A percentile compares a stretch with the other conserved stretches of the same genome.
Evolutionary conservation across 2,888 invertebrate genomes (phyloP).

Genomic region (Polyploca ridens): DNA sequence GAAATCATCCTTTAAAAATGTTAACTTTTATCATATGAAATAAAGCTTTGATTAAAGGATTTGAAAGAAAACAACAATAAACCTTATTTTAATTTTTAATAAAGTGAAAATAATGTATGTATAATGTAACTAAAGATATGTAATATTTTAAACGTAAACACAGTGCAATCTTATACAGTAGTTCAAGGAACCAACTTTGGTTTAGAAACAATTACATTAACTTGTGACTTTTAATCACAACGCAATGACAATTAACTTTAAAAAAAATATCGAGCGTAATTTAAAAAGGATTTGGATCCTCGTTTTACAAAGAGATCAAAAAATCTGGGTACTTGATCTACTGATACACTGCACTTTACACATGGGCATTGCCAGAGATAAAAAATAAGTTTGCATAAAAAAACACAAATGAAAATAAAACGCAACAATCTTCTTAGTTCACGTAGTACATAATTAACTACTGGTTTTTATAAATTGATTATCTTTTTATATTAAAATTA

Average conservation of each 20-base stretch:
- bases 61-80: constrained; percentile 17
- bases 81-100: background rate
- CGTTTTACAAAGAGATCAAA: background rate
- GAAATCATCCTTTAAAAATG: too few species aligned
- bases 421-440: background rate
- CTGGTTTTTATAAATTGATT: too few species aligned
- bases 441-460: background rate
- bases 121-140: constrained; percentile 4
- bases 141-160: background rate
- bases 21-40: too few species aligned
- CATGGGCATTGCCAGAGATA: background rate
- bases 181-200: background rate
- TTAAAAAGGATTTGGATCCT: background rate
- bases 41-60: background rate
- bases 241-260: background rate
- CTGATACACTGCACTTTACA: background rate
- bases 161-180: constrained; percentile 8
- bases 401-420: background rate
- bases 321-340: background rate
- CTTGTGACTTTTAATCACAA: background rate
- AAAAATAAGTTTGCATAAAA: background rate
- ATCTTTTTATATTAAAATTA: too few species aligned
- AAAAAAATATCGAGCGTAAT: background rate
- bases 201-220: background rate
- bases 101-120: background rate